A percentile compares a stretch with the other conserved stretches of the same genome.
These are phyloP conservation scores for Trachelus iudaicus DNA, from an alignment of 2,888 invertebrate genomes.

Conservation along the genomic window DNA sequence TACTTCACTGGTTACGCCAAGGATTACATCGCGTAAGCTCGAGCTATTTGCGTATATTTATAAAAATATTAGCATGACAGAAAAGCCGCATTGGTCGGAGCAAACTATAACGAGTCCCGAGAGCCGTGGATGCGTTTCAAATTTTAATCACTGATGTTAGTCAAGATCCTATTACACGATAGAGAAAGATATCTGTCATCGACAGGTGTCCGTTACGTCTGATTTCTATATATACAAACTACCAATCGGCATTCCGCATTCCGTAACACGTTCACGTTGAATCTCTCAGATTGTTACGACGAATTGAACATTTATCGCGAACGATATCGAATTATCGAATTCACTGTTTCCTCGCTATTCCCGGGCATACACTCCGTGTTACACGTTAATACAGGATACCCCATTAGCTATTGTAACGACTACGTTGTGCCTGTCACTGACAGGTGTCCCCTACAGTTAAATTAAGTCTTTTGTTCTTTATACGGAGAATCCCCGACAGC, in stretches of 20 bases:
- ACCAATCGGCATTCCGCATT: background rate
- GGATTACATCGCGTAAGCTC: background rate
- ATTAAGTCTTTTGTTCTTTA: background rate
- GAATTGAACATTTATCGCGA: background rate
- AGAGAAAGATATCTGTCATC: background rate
- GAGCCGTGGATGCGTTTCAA: background rate
- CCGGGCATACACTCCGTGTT: background rate
- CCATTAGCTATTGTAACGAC: background rate
- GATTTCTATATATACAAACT: background rate
- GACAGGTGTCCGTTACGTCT: constrained; percentile 12
- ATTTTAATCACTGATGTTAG: background rate
- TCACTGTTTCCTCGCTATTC: background rate
- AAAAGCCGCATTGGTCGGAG: background rate
- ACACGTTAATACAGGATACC: background rate
- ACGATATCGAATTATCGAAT: background rate
- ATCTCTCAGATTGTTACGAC: background rate
- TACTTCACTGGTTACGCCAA: background rate
- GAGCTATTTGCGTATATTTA: background rate
- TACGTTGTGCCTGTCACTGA: background rate
- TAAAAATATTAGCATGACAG: background rate
- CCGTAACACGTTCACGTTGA: background rate
- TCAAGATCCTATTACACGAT: background rate
- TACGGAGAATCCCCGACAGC: background rate
- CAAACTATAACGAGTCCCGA: background rate
- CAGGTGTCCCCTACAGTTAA: background rate